Evolutionary conservation across 2,888 invertebrate genomes (phyloP), one percentile per base, ranked within the genome.

Genomic region (Ephialtes manifestator): DNA sequence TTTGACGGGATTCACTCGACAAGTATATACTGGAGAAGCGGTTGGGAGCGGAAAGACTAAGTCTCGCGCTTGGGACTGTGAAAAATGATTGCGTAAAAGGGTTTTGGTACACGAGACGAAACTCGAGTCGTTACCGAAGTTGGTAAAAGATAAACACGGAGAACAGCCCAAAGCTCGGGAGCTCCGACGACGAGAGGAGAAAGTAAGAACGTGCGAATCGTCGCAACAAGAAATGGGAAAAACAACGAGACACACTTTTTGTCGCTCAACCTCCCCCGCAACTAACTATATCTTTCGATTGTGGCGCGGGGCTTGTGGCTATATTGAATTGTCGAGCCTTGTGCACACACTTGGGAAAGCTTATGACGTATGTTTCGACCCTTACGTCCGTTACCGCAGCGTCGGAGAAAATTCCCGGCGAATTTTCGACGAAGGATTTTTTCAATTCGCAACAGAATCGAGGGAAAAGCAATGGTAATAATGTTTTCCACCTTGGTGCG

Each of bases 11-110:
- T 43, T 71, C 63, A n/a, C 71, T 71, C 70, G 55, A 65, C 75
- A 68, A 81, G 74, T 74, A 83, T 65, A 35, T 78, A 71, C 20
- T 10, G 13, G 46, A 48, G 10, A 13, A 60, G 46, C 39, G 68
- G 63, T 43, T 70, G 24, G 31, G 28, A 55, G 31, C 24, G 10
- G 46, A 71, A 65, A 35, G 63, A 28, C 31, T 51, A 43, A 11
- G 46, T 46, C 72, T 77, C 67, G 55, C 48, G 72, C 67, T 63
- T 43, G 20, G 28, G 13, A 58, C 35, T 68, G 43, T 77, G 74
- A 85, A 85, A 82, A 78, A 81, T 85, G 84, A 81, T 78, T 81
- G 55, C 81, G 81, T 70, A 82, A 72, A 78, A 78, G 81, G 78
- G 81, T 81, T 79, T 70, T 65, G 78, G 81, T 82, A 72, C 81